Evolutionary conservation across 2,888 invertebrate genomes (phyloP), one percentile per base, ranked within the genome.

Genomic region (Paralinhomoeus sp.): DNA sequence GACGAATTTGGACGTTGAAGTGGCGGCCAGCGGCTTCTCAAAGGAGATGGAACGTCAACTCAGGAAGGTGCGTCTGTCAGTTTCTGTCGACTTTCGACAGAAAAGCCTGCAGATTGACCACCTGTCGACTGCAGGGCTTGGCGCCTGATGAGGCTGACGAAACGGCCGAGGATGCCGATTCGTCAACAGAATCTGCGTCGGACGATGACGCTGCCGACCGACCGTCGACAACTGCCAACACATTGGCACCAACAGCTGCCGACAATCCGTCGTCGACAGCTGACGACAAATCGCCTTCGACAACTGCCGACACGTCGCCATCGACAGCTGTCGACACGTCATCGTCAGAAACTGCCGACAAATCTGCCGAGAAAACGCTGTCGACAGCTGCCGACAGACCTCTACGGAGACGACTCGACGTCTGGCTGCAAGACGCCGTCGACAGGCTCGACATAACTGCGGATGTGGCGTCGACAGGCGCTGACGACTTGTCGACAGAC

Each of bases 1-100:
- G 51, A 80, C 79, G 61, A 72, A 73, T 51, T 66, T 93, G 43
- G 93, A 93, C 65, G 73, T 78, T 2, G 85, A 87, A 66, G 73
- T 91, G 2, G 75, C 76, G 22, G 89, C 89, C 53, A 84, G 87
- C 52, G 85, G 84, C 43, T 76, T 84, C 53, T 79, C 80, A 0
- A 78, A 75, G 61, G 74, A 78, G 7, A 27, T 27, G 27, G 27
- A 27, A 27, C 27, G 27, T 12, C 7, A 27, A 9, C 27, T 27
- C 7, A 27, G 27, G 27, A 12, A 27, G 27, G 27, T 27, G 27
- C 5, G 27, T 27, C 12, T 27, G 27, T 12, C 5, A 5, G 5
- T 5, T 27, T 27, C 7, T 27, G 12, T 12, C 27, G 27, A 9
- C 12, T 27, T 12, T 27, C 7, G 27, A 12, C 27, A 12, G 12